Base-by-base conservation (phyloP, 2,797 vertebrate genomes). In the Menidia menidia region DNA sequence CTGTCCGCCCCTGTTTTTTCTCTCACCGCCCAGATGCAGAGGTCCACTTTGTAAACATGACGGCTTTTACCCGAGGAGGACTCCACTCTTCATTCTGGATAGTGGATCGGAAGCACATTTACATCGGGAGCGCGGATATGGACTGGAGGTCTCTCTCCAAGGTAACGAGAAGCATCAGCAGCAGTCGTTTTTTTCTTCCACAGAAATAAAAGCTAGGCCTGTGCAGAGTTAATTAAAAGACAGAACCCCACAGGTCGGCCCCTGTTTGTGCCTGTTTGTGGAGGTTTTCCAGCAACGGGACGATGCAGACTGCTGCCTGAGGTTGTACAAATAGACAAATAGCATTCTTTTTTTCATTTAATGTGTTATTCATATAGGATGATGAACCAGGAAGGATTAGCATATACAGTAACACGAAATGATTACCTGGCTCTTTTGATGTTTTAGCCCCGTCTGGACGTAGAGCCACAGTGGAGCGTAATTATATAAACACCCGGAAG, bases 11-110 rank as follows among this genome's bases (percentile, higher is more conserved):
- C 32, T 58, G 7, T 69, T 19, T 25, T 25, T 25, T 69, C 66
- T 63, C 58, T 14, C 4, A 0, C 13, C 54, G 1, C 77, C 44
- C 3, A 97, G 97, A 94, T 65, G 96, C 96, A 1, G 94, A 96
- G 71, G 93, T 97, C 82, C 86, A 90, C 41, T 96, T 95, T 66
- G 91, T 98, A 70, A 97, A 98, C 81, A 97, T 97, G 96, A 94
- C 94, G 10, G 95, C 94, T 31, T 89, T 97, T 16, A 97, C 96
- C 16, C 93, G 94, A 83, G 97, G 97, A 13, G 92, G 89, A 15
- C 93, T 98, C 8, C 95, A 94, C 73, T 96, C 96, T 0, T 96
- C 96, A 2, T 97, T 98, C 92, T 97, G 96, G 96, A 94, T 97
- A n/a, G 96, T 97, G 86, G 96, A 98, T 78, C 95, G 95, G 61